Conservation (phyloP, 2,888 invertebrate species). For the Hyppa rectilinea region DNA sequence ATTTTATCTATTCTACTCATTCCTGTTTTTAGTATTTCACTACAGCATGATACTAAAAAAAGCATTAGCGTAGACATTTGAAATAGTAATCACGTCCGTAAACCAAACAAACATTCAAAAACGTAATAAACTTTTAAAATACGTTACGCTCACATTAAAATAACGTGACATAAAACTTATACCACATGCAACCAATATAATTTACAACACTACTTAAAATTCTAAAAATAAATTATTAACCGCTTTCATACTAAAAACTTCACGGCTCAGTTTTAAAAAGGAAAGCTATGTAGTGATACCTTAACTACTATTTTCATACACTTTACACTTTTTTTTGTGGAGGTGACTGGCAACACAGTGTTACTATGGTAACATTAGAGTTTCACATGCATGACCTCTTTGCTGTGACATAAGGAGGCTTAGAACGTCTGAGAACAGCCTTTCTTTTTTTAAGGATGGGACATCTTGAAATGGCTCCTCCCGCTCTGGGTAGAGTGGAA, state of each 20-base stretch:
- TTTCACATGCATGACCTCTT: slow-evolving; percentile 46
- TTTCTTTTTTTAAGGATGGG: no score
- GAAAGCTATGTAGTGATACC: slow-evolving; percentile 26
- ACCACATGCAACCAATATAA: slow-evolving; percentile 39
- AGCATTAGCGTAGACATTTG: no score
- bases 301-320: slow-evolving; percentile 48
- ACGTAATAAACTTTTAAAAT: slow-evolving; percentile 28
- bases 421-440: no score
- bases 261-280: slow-evolving; percentile 42
- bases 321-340: slow-evolving; percentile 51
- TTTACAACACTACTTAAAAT: slow-evolving; percentile 29
- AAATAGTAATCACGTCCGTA: no score
- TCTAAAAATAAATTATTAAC: slow-evolving; percentile 28
- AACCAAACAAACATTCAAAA: no score
- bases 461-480: no score
- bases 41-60: background rate
- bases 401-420: slow-evolving; percentile 34
- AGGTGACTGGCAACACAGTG: slow-evolving; percentile 36
- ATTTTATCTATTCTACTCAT: no score
- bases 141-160: slow-evolving; percentile 16
- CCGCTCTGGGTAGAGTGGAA: no score
- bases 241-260: slow-evolving; percentile 15
- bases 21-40: no score
- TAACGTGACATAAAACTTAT: slow-evolving; percentile 4
- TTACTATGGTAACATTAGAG: slow-evolving; percentile 45